A percentile compares a stretch with the other conserved stretches of the same genome.
Evolutionary conservation across 2,113 vertebrate genomes (phyloP).

Genomic region (Erinaceus europaeus): DNA sequence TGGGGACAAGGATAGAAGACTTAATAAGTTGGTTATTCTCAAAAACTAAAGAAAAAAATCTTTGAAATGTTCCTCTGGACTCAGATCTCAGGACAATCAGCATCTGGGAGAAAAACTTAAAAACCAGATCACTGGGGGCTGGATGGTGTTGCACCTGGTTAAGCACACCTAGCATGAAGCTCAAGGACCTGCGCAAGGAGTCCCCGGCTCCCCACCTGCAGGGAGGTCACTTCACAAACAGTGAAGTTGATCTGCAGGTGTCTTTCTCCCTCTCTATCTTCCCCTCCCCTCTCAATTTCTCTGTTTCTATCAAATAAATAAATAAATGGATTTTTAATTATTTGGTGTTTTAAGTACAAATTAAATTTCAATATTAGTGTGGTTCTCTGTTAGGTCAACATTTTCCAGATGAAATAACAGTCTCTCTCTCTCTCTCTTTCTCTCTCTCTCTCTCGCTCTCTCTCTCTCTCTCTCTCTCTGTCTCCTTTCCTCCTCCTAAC

Average conservation of each 20-base stretch:
- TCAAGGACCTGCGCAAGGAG: no score
- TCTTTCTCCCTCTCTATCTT: no score
- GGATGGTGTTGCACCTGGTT: neutral
- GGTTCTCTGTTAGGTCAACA: neutral
- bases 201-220: no score
- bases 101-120: conserved; percentile 34
- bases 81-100: conserved; percentile 16
- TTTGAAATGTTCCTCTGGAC: neutral
- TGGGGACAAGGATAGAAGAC: conserved; percentile 9
- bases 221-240: no score
- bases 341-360: no score
- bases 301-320: no score
- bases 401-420: conserved; percentile 14
- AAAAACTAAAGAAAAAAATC: neutral
- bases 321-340: no score
- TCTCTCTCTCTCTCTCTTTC: no score
- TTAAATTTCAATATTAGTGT: conserved; percentile 8
- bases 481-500: neutral
- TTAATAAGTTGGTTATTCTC: conserved; percentile 7
- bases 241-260: no score
- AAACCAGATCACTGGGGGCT: neutral
- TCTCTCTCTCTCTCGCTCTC: conserved; percentile 21
- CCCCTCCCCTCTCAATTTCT: no score
- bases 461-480: neutral
- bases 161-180: no score